Conservation (phyloP, 2,113 vertebrate genomes). For the Carassius auratus region DNA sequence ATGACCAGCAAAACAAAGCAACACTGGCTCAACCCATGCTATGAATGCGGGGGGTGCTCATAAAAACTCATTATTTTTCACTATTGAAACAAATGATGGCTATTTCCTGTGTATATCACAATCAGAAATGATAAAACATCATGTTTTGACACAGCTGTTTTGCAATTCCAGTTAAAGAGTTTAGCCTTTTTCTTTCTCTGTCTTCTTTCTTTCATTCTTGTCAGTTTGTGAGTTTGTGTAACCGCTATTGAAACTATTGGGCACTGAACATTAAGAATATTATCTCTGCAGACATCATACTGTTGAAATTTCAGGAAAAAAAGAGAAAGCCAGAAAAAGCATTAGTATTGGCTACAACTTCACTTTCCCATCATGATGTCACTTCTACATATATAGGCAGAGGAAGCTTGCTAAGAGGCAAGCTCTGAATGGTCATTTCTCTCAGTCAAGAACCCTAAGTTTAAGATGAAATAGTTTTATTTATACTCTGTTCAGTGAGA, state of each 20-base stretch:
- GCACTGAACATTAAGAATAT: background rate
- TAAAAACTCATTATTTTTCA: background rate
- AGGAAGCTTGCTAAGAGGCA: background rate
- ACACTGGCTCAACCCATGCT: background rate
- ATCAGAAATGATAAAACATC: background rate
- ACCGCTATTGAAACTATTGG: background rate
- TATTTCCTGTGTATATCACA: background rate
- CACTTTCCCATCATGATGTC: background rate
- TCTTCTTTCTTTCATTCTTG: background rate
- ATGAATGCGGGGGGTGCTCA: background rate
- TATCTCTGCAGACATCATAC: background rate
- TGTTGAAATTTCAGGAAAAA: background rate
- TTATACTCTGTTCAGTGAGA: background rate
- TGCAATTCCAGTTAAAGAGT: background rate
- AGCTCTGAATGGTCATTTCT: background rate
- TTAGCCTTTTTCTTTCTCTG: background rate
- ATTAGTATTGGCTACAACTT: background rate
- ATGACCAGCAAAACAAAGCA: too few species aligned
- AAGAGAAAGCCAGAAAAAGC: background rate
- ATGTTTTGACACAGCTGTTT: background rate
- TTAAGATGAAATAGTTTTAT: background rate
- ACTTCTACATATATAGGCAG: background rate
- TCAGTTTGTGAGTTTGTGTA: too few species aligned
- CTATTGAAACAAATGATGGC: background rate
- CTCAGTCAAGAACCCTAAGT: background rate